These are phyloP conservation scores for Eretmodus cyanostictus DNA, from an alignment of 2,113 vertebrate genomes.

Conservation along the genomic window DNA sequence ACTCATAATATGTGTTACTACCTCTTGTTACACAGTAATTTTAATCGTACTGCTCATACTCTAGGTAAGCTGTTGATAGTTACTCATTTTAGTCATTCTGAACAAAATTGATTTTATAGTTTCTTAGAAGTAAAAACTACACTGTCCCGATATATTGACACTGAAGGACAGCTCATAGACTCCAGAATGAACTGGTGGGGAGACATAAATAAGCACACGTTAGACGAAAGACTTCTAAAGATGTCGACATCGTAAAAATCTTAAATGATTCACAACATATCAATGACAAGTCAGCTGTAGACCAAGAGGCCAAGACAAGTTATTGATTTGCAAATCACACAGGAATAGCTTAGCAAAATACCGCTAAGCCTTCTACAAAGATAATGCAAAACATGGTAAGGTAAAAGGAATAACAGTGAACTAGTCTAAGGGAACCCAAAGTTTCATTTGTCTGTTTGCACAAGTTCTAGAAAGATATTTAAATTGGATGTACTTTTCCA, in stretches of 20 bases:
- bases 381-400: not conserved
- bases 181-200: not conserved
- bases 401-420: not conserved
- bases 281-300: not conserved
- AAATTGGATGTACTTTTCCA: slow-evolving; percentile 59
- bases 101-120: not conserved
- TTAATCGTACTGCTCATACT: not conserved
- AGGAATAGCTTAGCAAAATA: not conserved
- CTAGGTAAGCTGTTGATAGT: not conserved
- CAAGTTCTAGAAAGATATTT: slow-evolving; percentile 36
- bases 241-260: not conserved
- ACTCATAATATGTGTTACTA: not conserved
- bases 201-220: not conserved
- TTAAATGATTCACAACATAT: slow-evolving; percentile 17
- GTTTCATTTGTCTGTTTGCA: slow-evolving; percentile 25
- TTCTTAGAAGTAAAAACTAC: not conserved
- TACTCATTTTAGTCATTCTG: not conserved
- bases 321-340: slow-evolving; percentile 15
- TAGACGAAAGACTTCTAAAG: not conserved
- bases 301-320: not conserved
- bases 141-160: not conserved
- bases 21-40: not conserved
- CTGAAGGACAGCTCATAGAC: not conserved
- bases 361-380: not conserved
- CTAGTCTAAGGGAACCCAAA: not conserved